Evolutionary conservation across 2,113 vertebrate genomes (phyloP).

Genomic region (Ornithorhynchus anatinus): DNA sequence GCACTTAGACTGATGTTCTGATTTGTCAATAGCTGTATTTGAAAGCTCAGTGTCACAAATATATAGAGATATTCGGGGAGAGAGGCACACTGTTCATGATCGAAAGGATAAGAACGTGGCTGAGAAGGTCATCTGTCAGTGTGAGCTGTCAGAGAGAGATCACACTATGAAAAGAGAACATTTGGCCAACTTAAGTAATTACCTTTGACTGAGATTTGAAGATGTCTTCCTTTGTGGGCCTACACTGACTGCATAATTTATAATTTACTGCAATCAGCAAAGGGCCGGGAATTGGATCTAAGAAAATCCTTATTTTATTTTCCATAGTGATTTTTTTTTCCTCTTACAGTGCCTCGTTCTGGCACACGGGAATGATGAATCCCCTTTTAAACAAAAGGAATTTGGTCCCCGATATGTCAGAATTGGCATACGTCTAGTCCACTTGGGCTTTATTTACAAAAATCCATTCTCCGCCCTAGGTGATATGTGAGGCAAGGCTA

Average conservation of each 20-base stretch:
- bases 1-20: slow-evolving; percentile 85
- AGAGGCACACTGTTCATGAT: slow-evolving; percentile 84
- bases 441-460: background rate
- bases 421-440: slow-evolving; percentile 6
- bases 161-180: slow-evolving; percentile 86
- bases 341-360: background rate
- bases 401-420: background rate
- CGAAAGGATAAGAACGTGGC: slow-evolving; percentile 81
- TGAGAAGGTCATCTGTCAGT: slow-evolving; percentile 98
- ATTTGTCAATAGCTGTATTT: slow-evolving; percentile 92
- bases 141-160: slow-evolving; percentile 91
- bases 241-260: slow-evolving; percentile 97
- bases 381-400: background rate
- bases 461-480: background rate
- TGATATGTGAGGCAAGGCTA: slow-evolving; percentile 11
- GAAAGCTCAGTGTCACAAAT: slow-evolving; percentile 86
- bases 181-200: slow-evolving; percentile 94
- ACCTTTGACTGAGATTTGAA: slow-evolving; percentile 96
- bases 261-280: slow-evolving; percentile 89
- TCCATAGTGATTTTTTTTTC: slow-evolving; percentile 61
- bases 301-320: slow-evolving; percentile 80
- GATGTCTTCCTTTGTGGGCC: slow-evolving; percentile 99
- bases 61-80: slow-evolving; percentile 88
- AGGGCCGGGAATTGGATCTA: slow-evolving; percentile 76
- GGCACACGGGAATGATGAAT: slow-evolving; percentile 49